These are phyloP conservation scores for Monopis laevigella DNA, from an alignment of 2,888 invertebrate species.

Conservation along the genomic window DNA sequence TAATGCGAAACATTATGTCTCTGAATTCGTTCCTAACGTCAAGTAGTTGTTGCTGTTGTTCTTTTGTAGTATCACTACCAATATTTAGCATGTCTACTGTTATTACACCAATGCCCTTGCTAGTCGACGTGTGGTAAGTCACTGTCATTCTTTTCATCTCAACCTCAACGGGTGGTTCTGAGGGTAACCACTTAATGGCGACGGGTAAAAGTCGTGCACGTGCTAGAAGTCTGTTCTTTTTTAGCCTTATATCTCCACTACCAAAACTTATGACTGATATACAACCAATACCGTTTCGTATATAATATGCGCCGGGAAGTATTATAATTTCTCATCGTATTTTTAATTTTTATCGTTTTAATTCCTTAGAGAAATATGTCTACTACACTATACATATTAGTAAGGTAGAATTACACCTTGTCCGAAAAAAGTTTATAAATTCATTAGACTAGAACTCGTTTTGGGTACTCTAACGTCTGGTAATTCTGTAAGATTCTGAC, in stretches of 20 bases:
- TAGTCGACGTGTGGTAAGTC: neutral
- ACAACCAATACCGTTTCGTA: neutral
- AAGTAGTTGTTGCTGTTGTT: neutral
- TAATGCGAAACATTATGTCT: slow-evolving; percentile 4
- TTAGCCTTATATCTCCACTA: neutral
- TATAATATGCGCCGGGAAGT: neutral
- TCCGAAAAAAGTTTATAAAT: neutral
- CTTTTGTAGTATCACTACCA: neutral
- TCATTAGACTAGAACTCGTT: neutral
- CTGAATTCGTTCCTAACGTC: neutral
- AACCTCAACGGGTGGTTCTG: neutral
- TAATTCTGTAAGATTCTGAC: neutral
- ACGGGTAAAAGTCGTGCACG: neutral
- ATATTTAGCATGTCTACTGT: neutral
- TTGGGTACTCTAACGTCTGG: neutral
- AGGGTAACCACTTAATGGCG: neutral
- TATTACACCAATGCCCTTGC: neutral
- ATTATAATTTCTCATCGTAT: neutral
- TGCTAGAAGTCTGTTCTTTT: neutral
- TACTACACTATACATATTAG: neutral
- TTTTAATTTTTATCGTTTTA: neutral
- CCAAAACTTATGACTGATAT: neutral
- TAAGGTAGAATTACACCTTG: neutral
- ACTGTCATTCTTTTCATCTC: neutral
- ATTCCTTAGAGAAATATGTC: neutral